Evolutionary conservation across 2,888 invertebrate species (phyloP).

Genomic region (Drosophila monieri): DNA sequence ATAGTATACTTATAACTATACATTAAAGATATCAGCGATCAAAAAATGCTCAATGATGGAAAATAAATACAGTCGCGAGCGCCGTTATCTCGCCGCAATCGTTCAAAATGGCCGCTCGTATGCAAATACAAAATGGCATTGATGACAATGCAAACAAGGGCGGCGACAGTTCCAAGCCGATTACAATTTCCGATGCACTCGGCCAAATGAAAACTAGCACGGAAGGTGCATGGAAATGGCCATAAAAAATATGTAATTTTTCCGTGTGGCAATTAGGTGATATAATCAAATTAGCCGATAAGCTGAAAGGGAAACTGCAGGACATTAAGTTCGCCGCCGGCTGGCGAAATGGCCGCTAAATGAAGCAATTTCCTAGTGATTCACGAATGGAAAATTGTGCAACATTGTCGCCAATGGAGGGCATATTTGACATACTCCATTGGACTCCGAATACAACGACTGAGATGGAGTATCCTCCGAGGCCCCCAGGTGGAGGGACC

Average conservation of each 20-base stretch:
- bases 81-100: constrained; percentile 22
- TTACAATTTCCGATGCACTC: constrained; percentile 45
- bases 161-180: constrained; percentile 53
- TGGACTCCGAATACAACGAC: neutral
- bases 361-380: constrained; percentile 68
- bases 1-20: too few relatives aligned
- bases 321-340: constrained; percentile 45
- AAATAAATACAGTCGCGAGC: neutral
- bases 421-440: constrained; percentile 37
- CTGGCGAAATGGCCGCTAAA: constrained; percentile 45
- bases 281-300: constrained; percentile 72
- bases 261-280: constrained; percentile 49
- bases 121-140: constrained; percentile 59
- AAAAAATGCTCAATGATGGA: neutral
- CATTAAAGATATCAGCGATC: neutral
- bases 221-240: constrained; percentile 31
- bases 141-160: constrained; percentile 72
- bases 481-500: constrained; percentile 54
- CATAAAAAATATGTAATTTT: constrained; percentile 50
- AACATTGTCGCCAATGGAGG: constrained; percentile 41
- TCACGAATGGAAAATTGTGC: constrained; percentile 55
- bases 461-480: neutral
- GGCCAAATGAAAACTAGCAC: constrained; percentile 64
- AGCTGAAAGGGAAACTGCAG: constrained; percentile 35
- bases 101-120: constrained; percentile 28